Evolutionary conservation across 2,797 vertebrate species (phyloP).

Genomic region (Chromis chromis): DNA sequence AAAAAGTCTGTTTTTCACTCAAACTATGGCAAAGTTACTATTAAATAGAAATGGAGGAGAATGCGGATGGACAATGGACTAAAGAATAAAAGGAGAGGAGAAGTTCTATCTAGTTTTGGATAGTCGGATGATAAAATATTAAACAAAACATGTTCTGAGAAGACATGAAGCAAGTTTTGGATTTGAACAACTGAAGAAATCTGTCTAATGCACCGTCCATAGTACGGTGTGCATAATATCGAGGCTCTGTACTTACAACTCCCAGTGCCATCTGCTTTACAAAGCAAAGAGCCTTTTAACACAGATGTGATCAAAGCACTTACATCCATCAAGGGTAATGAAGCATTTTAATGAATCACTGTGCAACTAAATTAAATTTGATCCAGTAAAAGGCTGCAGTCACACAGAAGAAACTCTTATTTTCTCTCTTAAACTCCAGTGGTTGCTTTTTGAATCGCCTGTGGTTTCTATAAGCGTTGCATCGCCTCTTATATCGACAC

Average conservation of each 20-base stretch:
- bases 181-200: not conserved
- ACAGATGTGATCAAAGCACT: no score
- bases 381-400: not conserved
- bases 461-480: not conserved
- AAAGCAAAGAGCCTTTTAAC: no score
- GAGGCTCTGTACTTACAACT: not conserved
- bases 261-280: no score
- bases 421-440: no score
- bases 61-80: not conserved
- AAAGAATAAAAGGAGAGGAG: not conserved
- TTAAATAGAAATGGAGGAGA: not conserved
- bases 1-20: not conserved
- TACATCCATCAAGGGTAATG: not conserved
- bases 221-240: not conserved
- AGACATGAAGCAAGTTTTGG: not conserved
- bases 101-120: not conserved
- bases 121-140: not conserved
- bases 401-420: not conserved
- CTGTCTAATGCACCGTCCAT: not conserved
- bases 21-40: not conserved
- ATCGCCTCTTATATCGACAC: not conserved
- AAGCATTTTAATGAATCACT: constrained; percentile 11
- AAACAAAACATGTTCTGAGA: not conserved
- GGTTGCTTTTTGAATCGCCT: no score
- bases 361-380: not conserved